phyloP scores from a whole-genome alignment of 2,888 invertebrate species.

The Melieria picta region DNA sequence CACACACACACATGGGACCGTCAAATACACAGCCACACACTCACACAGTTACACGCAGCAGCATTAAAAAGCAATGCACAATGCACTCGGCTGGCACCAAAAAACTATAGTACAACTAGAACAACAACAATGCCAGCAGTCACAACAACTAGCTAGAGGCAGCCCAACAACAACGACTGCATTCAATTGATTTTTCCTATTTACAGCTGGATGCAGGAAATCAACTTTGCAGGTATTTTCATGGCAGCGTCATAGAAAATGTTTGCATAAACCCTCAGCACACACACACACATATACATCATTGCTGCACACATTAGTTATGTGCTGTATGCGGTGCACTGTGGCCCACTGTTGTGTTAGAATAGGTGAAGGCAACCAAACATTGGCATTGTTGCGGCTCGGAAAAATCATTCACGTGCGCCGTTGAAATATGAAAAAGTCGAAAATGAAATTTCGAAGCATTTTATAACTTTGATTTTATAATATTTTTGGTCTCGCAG shows the following conservation, averaged over 20 bases:
- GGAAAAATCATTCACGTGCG: too few species aligned
- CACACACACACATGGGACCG: not conserved
- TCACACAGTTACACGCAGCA: not conserved
- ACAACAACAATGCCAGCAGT: not conserved
- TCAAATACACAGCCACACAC: not conserved
- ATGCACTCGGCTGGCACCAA: not conserved
- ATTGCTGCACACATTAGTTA: not conserved
- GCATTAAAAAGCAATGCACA: not conserved
- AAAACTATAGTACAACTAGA: not conserved
- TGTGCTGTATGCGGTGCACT: too few species aligned
- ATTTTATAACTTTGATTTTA: too few species aligned
- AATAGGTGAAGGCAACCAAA: too few species aligned
- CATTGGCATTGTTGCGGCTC: too few species aligned
- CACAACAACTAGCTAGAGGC: too few species aligned
- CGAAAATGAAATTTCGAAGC: too few species aligned
- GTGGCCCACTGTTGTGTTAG: too few species aligned
- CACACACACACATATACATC: not conserved
- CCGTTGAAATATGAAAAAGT: too few species aligned
- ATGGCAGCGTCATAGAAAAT: not conserved
- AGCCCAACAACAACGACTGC: too few species aligned
- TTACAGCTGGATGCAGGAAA: slow-evolving; percentile 20
- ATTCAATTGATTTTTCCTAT: slow-evolving; percentile 21
- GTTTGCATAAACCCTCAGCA: not conserved
- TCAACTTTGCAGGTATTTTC: slow-evolving; percentile 16
- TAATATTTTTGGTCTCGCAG: too few species aligned